Conservation (phyloP, 64 coral and sea anemone genomes). For the Pocillopora verrucosa region DNA sequence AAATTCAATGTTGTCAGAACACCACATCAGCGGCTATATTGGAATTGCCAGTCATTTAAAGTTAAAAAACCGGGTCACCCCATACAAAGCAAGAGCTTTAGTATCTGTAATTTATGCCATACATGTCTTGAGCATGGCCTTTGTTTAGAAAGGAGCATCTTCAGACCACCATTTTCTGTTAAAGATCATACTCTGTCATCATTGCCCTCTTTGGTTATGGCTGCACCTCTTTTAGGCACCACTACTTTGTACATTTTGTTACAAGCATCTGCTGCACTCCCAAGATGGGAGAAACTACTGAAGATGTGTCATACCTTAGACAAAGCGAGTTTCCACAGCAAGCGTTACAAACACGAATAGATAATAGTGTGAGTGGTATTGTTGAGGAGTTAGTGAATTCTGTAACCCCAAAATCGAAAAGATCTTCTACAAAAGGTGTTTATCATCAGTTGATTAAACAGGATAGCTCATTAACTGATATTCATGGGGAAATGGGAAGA, state of each 20-base stretch:
- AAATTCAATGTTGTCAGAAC: background rate
- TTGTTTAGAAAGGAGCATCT: background rate
- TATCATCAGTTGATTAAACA: background rate
- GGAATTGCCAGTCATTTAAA: slow-evolving; percentile 20
- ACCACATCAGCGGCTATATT: background rate
- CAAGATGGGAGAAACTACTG: background rate
- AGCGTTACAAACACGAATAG: background rate
- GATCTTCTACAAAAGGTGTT: background rate
- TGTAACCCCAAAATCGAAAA: background rate
- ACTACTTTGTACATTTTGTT: slow-evolving; percentile 19
- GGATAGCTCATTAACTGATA: background rate
- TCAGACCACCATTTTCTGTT: slow-evolving; percentile 3
- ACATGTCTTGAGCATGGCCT: slow-evolving; percentile 19
- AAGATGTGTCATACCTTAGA: background rate
- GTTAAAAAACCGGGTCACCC: background rate
- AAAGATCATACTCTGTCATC: background rate
- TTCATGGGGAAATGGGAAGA: background rate
- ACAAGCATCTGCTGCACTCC: slow-evolving; percentile 55
- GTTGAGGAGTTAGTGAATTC: background rate
- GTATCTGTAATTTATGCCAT: slow-evolving; percentile 54
- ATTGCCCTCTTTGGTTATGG: background rate
- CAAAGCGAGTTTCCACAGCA: background rate
- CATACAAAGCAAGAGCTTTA: slow-evolving; percentile 7
- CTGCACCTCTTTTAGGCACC: slow-evolving; percentile 37
- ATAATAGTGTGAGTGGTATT: background rate